Evolutionary conservation across 1,140 invertebrate genomes (phyloP).

Genomic region (Bombus fervidus): DNA sequence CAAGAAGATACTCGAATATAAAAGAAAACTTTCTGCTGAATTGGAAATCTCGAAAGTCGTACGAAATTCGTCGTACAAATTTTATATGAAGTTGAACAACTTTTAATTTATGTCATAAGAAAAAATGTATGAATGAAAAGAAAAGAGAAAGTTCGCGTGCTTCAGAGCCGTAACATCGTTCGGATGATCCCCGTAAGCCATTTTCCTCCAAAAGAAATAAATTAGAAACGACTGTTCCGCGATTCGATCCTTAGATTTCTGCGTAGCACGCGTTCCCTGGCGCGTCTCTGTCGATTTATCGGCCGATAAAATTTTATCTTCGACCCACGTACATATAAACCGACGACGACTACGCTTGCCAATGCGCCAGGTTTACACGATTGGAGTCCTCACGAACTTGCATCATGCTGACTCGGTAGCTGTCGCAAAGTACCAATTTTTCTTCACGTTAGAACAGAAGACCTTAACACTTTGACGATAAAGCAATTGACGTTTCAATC

Average conservation of each 20-base stretch:
- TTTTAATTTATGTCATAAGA: not conserved
- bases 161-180: not conserved
- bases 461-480: no score
- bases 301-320: conserved; percentile 36
- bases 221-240: not conserved
- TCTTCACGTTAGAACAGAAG: not conserved
- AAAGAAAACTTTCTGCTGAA: not conserved
- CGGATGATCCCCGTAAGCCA: no score
- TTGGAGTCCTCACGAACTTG: not conserved
- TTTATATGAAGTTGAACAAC: no score
- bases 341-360: not conserved
- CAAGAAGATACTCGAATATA: not conserved
- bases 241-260: conserved; percentile 18
- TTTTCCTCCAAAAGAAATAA: not conserved
- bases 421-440: not conserved
- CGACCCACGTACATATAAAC: conserved; percentile 5
- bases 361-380: not conserved
- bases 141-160: not conserved
- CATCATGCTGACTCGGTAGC: not conserved
- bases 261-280: conserved; percentile 10
- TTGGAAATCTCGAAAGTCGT: not conserved
- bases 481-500: no score
- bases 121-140: not conserved
- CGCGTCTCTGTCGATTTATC: conserved; percentile 14
- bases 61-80: not conserved